phyloP scores from a whole-genome alignment of 1,140 invertebrate species.

The Diuraphis noxia region DNA sequence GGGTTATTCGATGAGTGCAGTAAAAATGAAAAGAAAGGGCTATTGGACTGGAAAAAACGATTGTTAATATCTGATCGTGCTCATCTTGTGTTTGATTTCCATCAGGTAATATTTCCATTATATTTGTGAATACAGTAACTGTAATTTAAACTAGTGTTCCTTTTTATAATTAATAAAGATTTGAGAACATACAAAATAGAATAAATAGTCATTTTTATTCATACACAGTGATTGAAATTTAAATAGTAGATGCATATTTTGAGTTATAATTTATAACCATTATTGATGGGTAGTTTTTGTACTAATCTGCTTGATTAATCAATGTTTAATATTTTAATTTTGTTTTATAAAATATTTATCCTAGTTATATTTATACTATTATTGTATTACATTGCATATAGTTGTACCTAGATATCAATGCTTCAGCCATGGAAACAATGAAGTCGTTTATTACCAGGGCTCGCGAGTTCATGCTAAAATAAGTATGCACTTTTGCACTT shows the following conservation, averaged over 20 bases:
- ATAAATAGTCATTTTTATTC: not conserved
- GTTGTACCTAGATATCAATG: not conserved
- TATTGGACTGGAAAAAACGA: slow-evolving; percentile 79
- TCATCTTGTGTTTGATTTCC: slow-evolving; percentile 92
- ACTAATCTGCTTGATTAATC: not conserved
- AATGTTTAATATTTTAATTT: not conserved
- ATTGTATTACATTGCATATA: not conserved
- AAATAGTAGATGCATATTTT: not conserved
- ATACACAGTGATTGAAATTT: not conserved
- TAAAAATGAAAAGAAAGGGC: slow-evolving; percentile 89
- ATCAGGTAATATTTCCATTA: slow-evolving; percentile 65
- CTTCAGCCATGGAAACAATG: not conserved
- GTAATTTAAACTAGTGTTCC: too few species aligned
- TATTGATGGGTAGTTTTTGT: not conserved
- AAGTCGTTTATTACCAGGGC: too few species aligned
- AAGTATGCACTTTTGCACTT: too few species aligned
- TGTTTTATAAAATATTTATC: not conserved
- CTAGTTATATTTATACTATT: not conserved
- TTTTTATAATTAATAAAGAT: not conserved
- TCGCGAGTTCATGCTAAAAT: too few species aligned
- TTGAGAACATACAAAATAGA: not conserved
- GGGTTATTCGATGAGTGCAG: slow-evolving; percentile 94
- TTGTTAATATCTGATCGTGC: slow-evolving; percentile 94
- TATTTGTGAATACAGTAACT: not conserved
- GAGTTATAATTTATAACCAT: too few species aligned